Evolutionary conservation across 2,888 invertebrate species (phyloP), one percentile per base, ranked within the genome.

Genomic region (Amaurobius ferox): DNA sequence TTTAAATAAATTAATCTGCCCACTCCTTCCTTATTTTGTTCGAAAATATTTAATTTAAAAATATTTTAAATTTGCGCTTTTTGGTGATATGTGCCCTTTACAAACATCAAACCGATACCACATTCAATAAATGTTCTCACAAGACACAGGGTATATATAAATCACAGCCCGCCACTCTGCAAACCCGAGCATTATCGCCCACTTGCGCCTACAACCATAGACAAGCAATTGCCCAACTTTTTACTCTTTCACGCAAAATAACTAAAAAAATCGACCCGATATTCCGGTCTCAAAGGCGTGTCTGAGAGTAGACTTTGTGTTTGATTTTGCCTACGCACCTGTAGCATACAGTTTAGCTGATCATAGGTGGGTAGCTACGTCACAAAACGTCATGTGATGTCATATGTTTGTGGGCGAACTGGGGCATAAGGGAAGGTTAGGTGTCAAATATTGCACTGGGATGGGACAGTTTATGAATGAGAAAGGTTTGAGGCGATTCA

Each of bases 211-310:
- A 55, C 55, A 44, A 44, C 72, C 29, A 16, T 44, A 23, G 1
- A n/a, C 7, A 48, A 55, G 80, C 67, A 40, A 74, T 30, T 68
- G 74, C 66, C 80, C 77, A n/a, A n/a, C 78, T 61, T 23, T 39
- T 26, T 9, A 35, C 66, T n/a, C n/a, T n/a, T n/a, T n/a, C n/a
- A n/a, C n/a, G n/a, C n/a, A n/a, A n/a, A n/a, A n/a, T n/a, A n/a
- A n/a, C 40, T 13, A 66, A 74, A 61, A 64, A 66, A 29, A 3
- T 68, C 40, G 39, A 73, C 55, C 71, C 67, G 35, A 64, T 67
- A 73, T 73, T 55, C 39, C 72, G 73, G 72, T 73, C 68, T 40
- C 3, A 29, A 29, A 55, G 80, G 83, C 71, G 83, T 71, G 77
- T 55, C 55, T 29, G 48, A 48, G 70, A 62, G 55, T 48, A 48